Percentiles rank a stretch among this genome's conserved stretches.
Evolutionary conservation across 2,888 invertebrate genomes (phyloP).

Genomic region (Tinea trinotella): DNA sequence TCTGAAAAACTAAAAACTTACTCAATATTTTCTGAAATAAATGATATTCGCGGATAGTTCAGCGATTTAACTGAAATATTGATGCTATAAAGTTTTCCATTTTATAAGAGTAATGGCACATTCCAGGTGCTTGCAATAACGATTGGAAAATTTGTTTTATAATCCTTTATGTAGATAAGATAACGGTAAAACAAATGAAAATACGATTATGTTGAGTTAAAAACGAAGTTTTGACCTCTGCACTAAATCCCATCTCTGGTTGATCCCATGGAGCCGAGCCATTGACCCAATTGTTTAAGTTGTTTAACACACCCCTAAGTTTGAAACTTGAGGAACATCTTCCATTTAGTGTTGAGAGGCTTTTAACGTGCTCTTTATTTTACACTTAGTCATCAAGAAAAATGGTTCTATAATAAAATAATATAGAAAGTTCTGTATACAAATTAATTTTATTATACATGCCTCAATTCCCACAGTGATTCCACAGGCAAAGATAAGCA

Average conservation of each 20-base stretch:
- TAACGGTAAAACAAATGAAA: neutral
- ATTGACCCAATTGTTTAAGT: neutral
- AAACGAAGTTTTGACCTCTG: neutral
- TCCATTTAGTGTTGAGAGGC: neutral
- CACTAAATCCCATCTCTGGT: neutral
- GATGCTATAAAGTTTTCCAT: conserved; percentile 51
- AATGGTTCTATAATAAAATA: too few species aligned
- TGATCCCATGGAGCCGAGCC: neutral
- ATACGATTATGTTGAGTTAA: neutral
- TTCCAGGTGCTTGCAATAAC: conserved; percentile 54
- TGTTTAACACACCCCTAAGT: neutral
- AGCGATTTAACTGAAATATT: conserved; percentile 49
- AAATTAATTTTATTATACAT: too few species aligned
- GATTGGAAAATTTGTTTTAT: conserved; percentile 33
- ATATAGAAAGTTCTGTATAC: too few species aligned
- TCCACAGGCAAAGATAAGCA: too few species aligned
- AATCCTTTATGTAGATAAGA: neutral
- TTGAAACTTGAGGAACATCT: neutral
- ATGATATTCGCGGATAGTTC: conserved; percentile 39
- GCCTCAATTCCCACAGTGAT: too few species aligned
- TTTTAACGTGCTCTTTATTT: neutral
- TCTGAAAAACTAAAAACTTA: conserved; percentile 19
- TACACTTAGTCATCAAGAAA: neutral
- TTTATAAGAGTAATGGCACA: conserved; percentile 53
- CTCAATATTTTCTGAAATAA: conserved; percentile 32